Evolutionary conservation across 2,113 vertebrate genomes (phyloP).

Genomic region (Pan troglodytes): DNA sequence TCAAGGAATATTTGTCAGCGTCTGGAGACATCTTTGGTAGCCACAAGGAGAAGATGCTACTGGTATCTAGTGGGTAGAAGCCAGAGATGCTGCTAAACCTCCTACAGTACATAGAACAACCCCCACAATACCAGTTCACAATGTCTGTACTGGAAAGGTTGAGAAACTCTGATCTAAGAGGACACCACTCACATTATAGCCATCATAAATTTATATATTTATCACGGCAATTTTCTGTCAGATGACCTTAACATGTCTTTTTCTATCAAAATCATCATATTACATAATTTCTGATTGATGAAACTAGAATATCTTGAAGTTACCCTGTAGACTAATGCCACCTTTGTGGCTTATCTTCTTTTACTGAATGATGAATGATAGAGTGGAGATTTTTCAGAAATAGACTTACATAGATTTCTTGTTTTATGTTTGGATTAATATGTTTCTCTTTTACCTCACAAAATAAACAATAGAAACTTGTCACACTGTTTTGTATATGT

Average conservation of each 20-base stretch:
- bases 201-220: not conserved
- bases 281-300: not conserved
- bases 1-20: not conserved
- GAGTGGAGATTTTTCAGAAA: not conserved
- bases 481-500: not conserved
- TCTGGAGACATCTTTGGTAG: not conserved
- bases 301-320: not conserved
- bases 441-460: not conserved
- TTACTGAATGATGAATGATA: not conserved
- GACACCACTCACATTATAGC: not conserved
- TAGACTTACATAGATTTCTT: no score
- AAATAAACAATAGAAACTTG: not conserved
- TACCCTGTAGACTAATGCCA: not conserved
- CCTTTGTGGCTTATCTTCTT: not conserved
- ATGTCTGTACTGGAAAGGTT: not conserved
- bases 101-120: accelerated
- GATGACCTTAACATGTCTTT: not conserved
- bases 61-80: not conserved
- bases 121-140: not conserved
- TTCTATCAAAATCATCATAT: not conserved
- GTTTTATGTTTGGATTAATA: not conserved
- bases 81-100: not conserved
- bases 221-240: not conserved
- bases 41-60: not conserved
- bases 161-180: not conserved